Evolutionary conservation across 1,140 invertebrate genomes (phyloP), one percentile per base, ranked within the genome.

Genomic region (Papilio polytes): DNA sequence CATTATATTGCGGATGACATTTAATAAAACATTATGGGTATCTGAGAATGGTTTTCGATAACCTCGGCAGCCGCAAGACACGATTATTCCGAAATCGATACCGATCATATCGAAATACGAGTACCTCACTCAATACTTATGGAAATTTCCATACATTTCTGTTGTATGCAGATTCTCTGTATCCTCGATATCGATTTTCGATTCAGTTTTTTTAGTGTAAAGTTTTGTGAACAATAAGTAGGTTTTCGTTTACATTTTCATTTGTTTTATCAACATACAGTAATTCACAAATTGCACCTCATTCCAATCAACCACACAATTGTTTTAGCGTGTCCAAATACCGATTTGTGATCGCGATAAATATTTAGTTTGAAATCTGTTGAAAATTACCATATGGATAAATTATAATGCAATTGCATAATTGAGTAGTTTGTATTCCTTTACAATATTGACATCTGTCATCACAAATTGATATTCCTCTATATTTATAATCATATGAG

Each of bases 1-100:
- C 94, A 95, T 95, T 94, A 94, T 93, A 93, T 93, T 91, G 92
- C 90, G 92, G 91, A 95, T 93, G 94, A 95, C 94, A 92, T 95
- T 95, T 95, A 92, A 95, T 95, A 94, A 94, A 94, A 94, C 92
- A 94, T 94, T 95, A 95, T 92, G 91, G 87, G 86, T 89, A 87
- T 91, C 86, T 88, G 85, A 83, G 85, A 91, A 90, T 86, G 91
- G 82, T 89, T 92, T 92, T 93, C 89, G 90, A 94, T 94, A 92
- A 93, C 85, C 89, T 81, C 84, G 74, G 79, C 85, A 82, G 81
- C 73, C 83, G 85, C 86, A 86, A 85, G 82, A 82, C 74, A 80
- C 80, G 81, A 78, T 79, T 80, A 56, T 81, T 80, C 80, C 74
- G 81, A 80, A 83, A 82, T 85, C 84, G 84, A 84, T 85, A 83